Conservation (phyloP, 2,113 vertebrate species). For the Ornithorhynchus anatinus region DNA sequence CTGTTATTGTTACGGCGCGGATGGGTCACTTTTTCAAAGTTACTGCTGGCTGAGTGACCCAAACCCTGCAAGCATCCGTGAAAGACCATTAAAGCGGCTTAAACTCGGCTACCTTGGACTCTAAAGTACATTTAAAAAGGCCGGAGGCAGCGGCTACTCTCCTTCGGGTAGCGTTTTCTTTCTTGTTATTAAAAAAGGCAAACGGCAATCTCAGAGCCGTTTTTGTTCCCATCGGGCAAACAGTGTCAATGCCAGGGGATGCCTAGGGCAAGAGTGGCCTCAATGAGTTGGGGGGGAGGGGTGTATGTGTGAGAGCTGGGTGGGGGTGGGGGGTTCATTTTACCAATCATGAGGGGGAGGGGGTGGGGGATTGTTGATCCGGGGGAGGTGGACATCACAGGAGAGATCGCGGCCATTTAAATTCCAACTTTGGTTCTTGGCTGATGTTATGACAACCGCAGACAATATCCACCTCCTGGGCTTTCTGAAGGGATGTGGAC, state of each 20-base stretch:
- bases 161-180: conserved; percentile 34
- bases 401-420: rapidly evolving
- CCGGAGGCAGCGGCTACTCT: background rate
- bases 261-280: no score
- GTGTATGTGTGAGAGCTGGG: no score
- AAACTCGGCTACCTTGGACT: conserved; percentile 71
- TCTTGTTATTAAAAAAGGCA: conserved; percentile 4
- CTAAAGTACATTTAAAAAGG: conserved; percentile 41
- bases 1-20: conserved; percentile 88
- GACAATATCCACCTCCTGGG: background rate
- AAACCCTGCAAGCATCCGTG: conserved; percentile 66
- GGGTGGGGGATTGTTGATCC: no score
- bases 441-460: conserved; percentile 4
- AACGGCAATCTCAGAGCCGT: conserved; percentile 14
- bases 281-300: no score
- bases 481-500: background rate
- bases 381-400: background rate
- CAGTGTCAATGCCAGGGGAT: no score
- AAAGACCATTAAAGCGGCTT: conserved; percentile 74
- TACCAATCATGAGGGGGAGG: no score
- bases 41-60: conserved; percentile 83
- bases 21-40: conserved; percentile 87
- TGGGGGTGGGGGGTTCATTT: no score
- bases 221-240: no score
- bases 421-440: background rate